These are phyloP conservation scores for Isurus oxyrinchus DNA, from an alignment of 2,113 vertebrate species.

Conservation along the genomic window DNA sequence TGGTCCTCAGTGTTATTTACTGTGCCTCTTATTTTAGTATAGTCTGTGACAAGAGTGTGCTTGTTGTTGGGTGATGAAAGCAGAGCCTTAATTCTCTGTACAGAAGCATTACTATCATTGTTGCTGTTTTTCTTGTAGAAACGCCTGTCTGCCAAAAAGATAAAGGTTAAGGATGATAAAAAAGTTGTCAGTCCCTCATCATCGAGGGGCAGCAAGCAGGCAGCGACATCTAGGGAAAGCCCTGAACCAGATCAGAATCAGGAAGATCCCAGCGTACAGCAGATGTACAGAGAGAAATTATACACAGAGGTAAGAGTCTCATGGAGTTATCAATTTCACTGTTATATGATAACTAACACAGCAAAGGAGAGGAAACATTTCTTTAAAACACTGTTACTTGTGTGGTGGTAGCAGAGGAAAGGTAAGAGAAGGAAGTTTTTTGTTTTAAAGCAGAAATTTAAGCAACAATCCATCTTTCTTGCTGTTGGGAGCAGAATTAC, in stretches of 20 bases:
- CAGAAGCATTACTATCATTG: not conserved
- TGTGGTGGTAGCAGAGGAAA: not conserved
- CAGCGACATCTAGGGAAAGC: not conserved
- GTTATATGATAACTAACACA: not conserved
- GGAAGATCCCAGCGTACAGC: conserved; percentile 48
- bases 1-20: not conserved
- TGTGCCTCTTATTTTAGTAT: not conserved
- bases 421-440: not conserved
- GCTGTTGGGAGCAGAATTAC: not conserved
- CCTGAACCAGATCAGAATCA: not conserved
- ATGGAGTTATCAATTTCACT: not conserved
- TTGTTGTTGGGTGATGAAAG: not conserved
- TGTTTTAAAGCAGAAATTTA: not conserved
- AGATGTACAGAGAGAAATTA: conserved; percentile 54
- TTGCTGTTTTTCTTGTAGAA: conserved; percentile 49
- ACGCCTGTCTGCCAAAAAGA: conserved; percentile 49
- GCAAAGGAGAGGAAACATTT: not conserved
- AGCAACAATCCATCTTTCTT: not conserved
- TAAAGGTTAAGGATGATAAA: conserved; percentile 53
- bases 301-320: conserved; percentile 53
- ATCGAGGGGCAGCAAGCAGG: conserved; percentile 31
- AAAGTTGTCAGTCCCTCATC: conserved; percentile 40
- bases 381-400: not conserved
- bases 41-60: not conserved
- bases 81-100: not conserved